A percentile compares a stretch with the other conserved stretches of the same genome.
phyloP scores from a whole-genome alignment of 2,888 invertebrate genomes.

The Meloe dianella region DNA sequence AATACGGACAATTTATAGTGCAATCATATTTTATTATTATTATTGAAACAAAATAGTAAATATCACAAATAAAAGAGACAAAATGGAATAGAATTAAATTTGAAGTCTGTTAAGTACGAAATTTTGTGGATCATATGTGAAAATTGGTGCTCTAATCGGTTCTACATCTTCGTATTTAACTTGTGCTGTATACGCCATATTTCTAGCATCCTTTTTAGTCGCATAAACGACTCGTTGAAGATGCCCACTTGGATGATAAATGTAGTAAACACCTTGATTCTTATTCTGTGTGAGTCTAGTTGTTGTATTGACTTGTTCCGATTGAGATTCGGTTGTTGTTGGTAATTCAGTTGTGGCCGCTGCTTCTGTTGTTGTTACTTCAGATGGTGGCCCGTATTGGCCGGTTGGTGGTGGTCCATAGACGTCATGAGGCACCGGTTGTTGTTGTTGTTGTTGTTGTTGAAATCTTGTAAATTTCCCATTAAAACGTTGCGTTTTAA shows the following conservation, averaged over 20 bases:
- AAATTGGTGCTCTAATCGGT: conserved; percentile 69
- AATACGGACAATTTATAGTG: not conserved
- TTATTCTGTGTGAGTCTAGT: conserved; percentile 37
- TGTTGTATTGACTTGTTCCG: conserved; percentile 22
- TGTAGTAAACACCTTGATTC: conserved; percentile 67
- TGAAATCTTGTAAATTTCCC: not conserved
- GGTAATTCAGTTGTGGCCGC: conserved; percentile 34
- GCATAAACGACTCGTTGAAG: conserved; percentile 68
- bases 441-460: conserved; percentile 13
- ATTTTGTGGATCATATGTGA: conserved; percentile 58
- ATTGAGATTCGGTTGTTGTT: conserved; percentile 26
- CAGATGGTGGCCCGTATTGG: conserved; percentile 53
- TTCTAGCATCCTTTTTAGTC: conserved; percentile 61
- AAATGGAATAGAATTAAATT: not conserved
- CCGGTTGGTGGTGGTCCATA: conserved; percentile 53
- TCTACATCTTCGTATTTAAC: conserved; percentile 69
- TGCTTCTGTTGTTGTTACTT: conserved; percentile 46
- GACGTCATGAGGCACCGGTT: conserved; percentile 22
- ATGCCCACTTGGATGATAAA: conserved; percentile 67
- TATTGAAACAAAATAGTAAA: not conserved
- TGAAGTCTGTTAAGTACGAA: conserved; percentile 30
- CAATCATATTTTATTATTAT: not conserved
- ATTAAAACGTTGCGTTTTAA: not conserved
- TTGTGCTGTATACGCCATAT: conserved; percentile 70
- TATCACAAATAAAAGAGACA: not conserved